Evolutionary conservation across 2,113 vertebrate species (phyloP).

Genomic region (Ranitomeya imitator): DNA sequence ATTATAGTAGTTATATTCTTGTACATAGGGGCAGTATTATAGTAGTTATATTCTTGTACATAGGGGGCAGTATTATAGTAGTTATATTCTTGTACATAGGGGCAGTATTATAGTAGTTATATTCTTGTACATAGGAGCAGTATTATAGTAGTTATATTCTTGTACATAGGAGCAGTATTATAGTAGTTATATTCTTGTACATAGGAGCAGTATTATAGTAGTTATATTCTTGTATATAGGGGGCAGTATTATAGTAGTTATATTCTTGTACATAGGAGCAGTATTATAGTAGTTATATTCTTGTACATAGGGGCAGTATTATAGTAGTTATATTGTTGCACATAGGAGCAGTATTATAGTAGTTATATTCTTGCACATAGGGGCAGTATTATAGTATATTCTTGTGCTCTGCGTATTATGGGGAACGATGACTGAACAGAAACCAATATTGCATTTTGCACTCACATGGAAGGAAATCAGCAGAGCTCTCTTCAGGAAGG

Average conservation of each 20-base stretch:
- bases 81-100: too few species aligned
- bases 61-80: too few species aligned
- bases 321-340: too few species aligned
- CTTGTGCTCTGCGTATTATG: neutral
- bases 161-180: neutral
- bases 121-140: neutral
- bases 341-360: neutral
- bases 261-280: neutral
- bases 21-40: slow-evolving; percentile 12
- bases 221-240: neutral
- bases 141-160: slow-evolving; percentile 19
- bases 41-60: slow-evolving; percentile 1
- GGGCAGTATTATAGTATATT: neutral
- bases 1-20: slow-evolving; percentile 13
- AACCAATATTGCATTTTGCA: slow-evolving; percentile 60
- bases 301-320: neutral
- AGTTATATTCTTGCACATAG: neutral
- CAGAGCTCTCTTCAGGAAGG: slow-evolving; percentile 86
- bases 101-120: too few species aligned
- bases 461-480: slow-evolving; percentile 86
- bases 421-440: neutral
- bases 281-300: slow-evolving; percentile 1
- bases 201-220: neutral
- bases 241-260: neutral
- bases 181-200: slow-evolving; percentile 17